These are phyloP conservation scores for Cephalopachus bancanus DNA, from an alignment of 2,797 vertebrate species.

Conservation along the genomic window DNA sequence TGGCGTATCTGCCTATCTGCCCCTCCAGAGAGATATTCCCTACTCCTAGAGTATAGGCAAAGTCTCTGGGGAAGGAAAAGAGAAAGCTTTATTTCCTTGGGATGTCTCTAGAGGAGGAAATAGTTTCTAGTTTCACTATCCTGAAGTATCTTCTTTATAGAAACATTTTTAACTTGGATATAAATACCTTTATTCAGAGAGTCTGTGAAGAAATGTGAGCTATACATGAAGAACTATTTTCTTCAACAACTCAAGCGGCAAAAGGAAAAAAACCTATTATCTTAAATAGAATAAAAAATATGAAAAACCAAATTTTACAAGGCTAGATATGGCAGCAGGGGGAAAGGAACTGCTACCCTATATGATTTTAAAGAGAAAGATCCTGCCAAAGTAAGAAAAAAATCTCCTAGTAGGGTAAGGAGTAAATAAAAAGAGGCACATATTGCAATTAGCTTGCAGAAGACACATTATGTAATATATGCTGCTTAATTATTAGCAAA, in stretches of 20 bases:
- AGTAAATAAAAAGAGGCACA: not conserved
- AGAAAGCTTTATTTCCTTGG: not conserved
- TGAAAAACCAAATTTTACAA: conserved; percentile 16
- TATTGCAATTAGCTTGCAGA: not conserved
- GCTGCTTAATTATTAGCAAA: not conserved
- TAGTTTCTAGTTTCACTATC: not conserved
- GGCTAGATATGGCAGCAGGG: not conserved
- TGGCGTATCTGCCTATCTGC: not conserved
- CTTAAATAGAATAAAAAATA: not conserved
- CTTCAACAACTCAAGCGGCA: not conserved
- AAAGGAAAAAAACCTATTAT: not conserved
- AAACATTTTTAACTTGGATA: not conserved
- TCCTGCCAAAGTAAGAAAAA: not conserved
- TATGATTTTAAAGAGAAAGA: conserved; percentile 8
- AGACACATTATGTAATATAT: not conserved
- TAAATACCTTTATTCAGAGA: not conserved
- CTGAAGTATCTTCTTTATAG: not conserved
- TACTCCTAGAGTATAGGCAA: not conserved
- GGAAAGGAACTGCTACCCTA: not conserved
- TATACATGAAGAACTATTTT: not conserved
- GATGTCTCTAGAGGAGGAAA: not conserved
- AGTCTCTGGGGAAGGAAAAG: not conserved
- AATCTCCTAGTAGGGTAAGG: not conserved
- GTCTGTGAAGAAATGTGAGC: not conserved
- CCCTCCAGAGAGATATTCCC: not conserved